Evolutionary conservation across 2,113 vertebrate species (phyloP).

Genomic region (Protobothrops mucrosquamatus): DNA sequence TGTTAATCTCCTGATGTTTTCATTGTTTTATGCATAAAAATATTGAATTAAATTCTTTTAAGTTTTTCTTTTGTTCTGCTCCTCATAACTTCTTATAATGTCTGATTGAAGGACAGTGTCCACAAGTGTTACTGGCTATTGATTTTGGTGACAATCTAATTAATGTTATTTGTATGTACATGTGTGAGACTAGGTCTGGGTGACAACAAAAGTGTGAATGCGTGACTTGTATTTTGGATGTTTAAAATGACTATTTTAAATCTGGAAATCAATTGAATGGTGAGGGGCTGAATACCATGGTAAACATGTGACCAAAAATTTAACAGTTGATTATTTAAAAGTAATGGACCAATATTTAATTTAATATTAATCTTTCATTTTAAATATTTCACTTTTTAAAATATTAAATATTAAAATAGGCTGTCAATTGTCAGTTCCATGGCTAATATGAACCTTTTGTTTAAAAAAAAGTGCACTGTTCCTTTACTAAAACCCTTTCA

Average conservation of each 20-base stretch:
- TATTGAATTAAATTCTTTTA: not conserved
- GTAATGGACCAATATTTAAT: not conserved
- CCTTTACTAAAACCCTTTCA: not conserved
- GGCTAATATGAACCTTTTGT: not conserved
- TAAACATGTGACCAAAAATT: not conserved
- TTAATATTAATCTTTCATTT: not conserved
- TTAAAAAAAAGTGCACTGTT: not conserved
- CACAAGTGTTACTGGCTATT: not conserved
- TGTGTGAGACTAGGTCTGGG: not conserved
- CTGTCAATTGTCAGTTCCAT: not conserved
- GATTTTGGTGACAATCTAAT: not conserved
- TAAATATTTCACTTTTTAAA: not conserved
- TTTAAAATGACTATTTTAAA: not conserved
- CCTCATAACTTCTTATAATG: not conserved
- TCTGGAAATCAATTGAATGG: not conserved
- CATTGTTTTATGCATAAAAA: not conserved
- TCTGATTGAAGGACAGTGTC: not conserved
- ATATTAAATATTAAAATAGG: not conserved
- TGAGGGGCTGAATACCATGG: not conserved
- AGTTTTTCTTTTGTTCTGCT: not conserved
- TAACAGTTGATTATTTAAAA: not conserved
- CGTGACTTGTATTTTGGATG: not conserved
- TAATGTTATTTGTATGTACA: not conserved
- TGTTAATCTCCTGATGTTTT: not conserved
- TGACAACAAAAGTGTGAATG: not conserved